Base-by-base conservation (phyloP, 2,797 vertebrate species). In the Diceros bicornis region DNA sequence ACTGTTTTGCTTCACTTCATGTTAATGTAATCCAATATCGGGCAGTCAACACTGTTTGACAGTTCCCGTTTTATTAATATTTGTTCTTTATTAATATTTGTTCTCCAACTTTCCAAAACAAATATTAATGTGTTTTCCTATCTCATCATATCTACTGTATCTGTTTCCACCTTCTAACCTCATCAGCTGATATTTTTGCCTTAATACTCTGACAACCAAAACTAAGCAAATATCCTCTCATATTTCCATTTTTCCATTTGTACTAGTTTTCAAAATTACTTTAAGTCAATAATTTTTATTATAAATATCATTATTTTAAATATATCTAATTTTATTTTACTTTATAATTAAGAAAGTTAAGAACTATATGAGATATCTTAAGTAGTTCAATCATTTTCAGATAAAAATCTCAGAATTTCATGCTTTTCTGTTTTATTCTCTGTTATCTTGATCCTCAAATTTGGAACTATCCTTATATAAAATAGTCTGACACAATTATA, bases 151-250 rank as follows among this genome's bases (percentile, higher is more conserved):
- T 87, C 16, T 81, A 34, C 16, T 32, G 3, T 1, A 25, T 6
- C 17, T 1, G 0, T 59, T 17, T 8, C 27, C 0, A n/a, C 4
- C 2, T 61, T 25, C 27, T 27, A 55, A 17, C 21, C 0, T 4
- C 18, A 78, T 74, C 10, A 87, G 6, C 6, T 90, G 7, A 55
- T 37, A 2, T 0, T 62, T 95, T 89, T 47, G 7, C 27, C 1
- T 72, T 86, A 77, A 18, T 44, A 52, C 7, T 69, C 14, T 94
- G 18, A 25, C 66, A 75, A 78, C 44, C 37, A 75, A 55, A 21
- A 75, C 7, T 62, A 18, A 87, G 3, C 9, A n/a, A 34, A 13
- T 20, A 16, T 32, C 64, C 7, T 88, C 7, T 90, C 1, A 12
- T 50, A 37, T 91, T 71, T 77, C 21, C 14, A 37, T 61, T 57